Base-by-base conservation (phyloP, 2,113 vertebrate genomes). In the Neogobius melanostomus region DNA sequence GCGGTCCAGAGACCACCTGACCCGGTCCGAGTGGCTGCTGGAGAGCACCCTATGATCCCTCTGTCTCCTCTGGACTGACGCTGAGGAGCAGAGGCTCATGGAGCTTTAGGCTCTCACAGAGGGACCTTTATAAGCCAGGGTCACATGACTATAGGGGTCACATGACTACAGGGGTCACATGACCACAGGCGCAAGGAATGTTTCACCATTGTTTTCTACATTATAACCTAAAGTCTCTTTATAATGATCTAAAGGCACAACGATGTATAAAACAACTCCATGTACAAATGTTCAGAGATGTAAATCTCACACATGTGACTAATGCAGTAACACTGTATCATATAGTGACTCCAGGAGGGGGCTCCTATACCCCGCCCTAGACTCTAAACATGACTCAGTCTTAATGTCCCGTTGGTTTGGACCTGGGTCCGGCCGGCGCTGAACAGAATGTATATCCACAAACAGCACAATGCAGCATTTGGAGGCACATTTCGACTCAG, bases 21-120 rank as follows among this genome's bases (percentile, higher is more conserved):
- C 92, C 77, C 91, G 93, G 88, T 94, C 95, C 69, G 95, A 98
- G 92, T 97, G 94, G 93, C 93, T 97, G 89, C 93, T 97, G 90
- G 95, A 97, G 93, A 98, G 91, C 88, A 92, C 91, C 83, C 90
- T 93, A 88, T 93, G 91, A 93, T 90, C 50, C 14, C 50, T 8
- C 1, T 3, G 53, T 11, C 53, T 6, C 53, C 17, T 21, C 53
- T 10, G 17, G 53, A 56, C 52, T 17, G 52, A 8, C 6, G 16
- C 51, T 69, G 65, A 36, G 79, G 62, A 77, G 72, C 69, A 64
- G 77, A 90, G 77, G 86, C 85, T 86, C 10, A 17, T 77, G 79
- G 77, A 90, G 86, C 88, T 88, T 79, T 80, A 72, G 71, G 83
- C 78, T 89, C 84, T 90, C 21, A 54, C 57, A 75, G 83, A 92